Evolutionary conservation across 1,140 invertebrate species (phyloP).

Genomic region (Callitettix versicolor): DNA sequence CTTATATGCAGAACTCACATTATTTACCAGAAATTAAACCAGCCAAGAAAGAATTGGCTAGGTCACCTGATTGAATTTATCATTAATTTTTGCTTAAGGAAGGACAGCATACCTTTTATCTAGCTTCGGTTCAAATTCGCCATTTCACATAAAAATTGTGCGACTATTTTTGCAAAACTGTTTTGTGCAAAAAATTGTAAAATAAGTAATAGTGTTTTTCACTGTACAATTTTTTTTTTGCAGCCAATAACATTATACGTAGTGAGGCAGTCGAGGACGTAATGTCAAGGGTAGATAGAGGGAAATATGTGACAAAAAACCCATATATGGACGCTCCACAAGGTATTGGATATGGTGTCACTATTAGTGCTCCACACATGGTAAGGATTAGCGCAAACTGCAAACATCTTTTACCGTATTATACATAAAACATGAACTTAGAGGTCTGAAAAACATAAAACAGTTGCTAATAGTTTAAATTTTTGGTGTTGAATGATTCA

Average conservation of each 20-base stretch:
- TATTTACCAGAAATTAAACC: too few relatives aligned
- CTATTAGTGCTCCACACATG: conserved; percentile 98
- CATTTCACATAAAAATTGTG: too few relatives aligned
- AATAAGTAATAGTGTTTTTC: too few relatives aligned
- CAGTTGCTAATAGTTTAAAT: too few relatives aligned
- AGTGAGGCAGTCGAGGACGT: conserved; percentile 64
- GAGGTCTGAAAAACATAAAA: neutral
- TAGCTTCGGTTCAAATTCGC: neutral
- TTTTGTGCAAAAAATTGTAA: too few relatives aligned
- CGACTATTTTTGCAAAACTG: too few relatives aligned
- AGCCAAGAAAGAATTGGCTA: too few relatives aligned
- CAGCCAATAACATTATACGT: conserved; percentile 79
- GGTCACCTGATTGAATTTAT: too few relatives aligned
- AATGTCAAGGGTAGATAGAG: conserved; percentile 79
- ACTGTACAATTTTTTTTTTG: conserved; percentile 32
- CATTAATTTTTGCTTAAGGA: neutral
- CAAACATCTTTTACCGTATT: neutral
- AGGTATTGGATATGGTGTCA: conserved; percentile 79
- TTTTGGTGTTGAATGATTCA: neutral
- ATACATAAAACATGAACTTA: neutral
- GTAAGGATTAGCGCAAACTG: conserved; percentile 38
- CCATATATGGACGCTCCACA: conserved; percentile 87
- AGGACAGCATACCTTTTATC: too few relatives aligned
- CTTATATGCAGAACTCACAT: too few relatives aligned
- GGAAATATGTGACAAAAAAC: conserved; percentile 58